These are phyloP conservation scores for Stramonita haemastoma DNA, from an alignment of 2,888 invertebrate genomes.

Conservation along the genomic window DNA sequence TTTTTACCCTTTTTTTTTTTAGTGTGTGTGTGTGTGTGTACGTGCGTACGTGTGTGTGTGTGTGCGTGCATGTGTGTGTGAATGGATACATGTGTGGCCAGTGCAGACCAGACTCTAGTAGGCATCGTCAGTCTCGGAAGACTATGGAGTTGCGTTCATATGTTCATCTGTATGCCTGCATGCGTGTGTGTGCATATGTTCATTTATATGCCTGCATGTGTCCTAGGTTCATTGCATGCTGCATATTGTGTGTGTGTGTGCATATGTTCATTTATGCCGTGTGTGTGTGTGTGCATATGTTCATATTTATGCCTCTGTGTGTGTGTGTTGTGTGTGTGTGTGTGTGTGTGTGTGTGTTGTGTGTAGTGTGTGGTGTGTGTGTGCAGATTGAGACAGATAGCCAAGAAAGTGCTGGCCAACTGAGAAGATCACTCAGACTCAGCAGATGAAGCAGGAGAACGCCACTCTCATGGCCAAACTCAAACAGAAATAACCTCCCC, in stretches of 20 bases:
- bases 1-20: background rate
- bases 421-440: slow-evolving; percentile 73
- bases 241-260: too few relatives aligned
- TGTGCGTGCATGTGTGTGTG: slow-evolving; percentile 1
- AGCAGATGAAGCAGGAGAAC: slow-evolving; percentile 75
- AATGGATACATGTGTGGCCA: background rate
- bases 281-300: too few relatives aligned
- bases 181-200: background rate
- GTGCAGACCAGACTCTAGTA: too few relatives aligned
- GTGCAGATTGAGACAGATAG: slow-evolving; percentile 73
- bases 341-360: background rate
- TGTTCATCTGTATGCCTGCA: background rate
- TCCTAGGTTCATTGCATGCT: background rate
- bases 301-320: background rate
- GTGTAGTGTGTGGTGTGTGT: background rate
- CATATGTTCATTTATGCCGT: too few relatives aligned
- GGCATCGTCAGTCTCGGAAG: too few relatives aligned
- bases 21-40: background rate
- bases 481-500: slow-evolving; percentile 59
- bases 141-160: too few relatives aligned
- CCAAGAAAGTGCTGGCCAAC: slow-evolving; percentile 71
- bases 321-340: background rate
- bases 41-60: background rate
- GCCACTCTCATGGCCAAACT: slow-evolving; percentile 64
- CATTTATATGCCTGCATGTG: background rate